A percentile compares a stretch with the other conserved stretches of the same genome.
These are phyloP conservation scores for Peucedramus taeniatus DNA, from an alignment of 2,113 vertebrate species.

Conservation along the genomic window DNA sequence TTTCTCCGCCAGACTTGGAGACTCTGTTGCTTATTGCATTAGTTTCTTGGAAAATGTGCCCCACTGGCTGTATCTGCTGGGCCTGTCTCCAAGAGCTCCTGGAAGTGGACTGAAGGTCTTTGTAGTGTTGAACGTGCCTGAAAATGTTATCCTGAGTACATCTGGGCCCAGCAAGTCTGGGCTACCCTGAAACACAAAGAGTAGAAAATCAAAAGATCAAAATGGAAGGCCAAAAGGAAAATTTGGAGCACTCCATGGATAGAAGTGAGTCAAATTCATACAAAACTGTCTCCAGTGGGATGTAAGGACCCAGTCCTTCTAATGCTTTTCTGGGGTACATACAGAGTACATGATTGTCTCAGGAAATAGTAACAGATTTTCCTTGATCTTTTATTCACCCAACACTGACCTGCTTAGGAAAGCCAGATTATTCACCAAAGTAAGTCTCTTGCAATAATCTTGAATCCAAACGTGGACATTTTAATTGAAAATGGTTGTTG, in stretches of 20 bases:
- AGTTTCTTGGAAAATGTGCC: background rate
- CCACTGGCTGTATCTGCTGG: background rate
- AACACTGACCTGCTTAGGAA: background rate
- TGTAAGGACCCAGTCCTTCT: background rate
- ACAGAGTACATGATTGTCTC: background rate
- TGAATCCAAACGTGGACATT: background rate
- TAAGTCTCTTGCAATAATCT: background rate
- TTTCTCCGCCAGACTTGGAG: constrained; percentile 40
- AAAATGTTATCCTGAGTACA: background rate
- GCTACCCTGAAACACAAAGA: background rate
- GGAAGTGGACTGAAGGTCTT: background rate
- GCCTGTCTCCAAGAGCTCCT: background rate
- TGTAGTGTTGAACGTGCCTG: background rate
- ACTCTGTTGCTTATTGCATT: background rate
- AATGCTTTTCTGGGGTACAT: background rate
- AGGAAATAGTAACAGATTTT: background rate
- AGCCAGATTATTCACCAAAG: background rate
- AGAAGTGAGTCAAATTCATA: background rate
- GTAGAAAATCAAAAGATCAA: background rate
- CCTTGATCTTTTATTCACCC: background rate
- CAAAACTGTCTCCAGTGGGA: accelerated
- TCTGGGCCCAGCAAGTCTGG: no score
- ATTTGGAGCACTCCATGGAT: accelerated
- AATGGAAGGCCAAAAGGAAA: background rate
- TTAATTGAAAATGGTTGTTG: constrained; percentile 32